Evolutionary conservation across 2,113 vertebrate genomes (phyloP), one percentile per base, ranked within the genome.

Genomic region (Fukomys damarensis): DNA sequence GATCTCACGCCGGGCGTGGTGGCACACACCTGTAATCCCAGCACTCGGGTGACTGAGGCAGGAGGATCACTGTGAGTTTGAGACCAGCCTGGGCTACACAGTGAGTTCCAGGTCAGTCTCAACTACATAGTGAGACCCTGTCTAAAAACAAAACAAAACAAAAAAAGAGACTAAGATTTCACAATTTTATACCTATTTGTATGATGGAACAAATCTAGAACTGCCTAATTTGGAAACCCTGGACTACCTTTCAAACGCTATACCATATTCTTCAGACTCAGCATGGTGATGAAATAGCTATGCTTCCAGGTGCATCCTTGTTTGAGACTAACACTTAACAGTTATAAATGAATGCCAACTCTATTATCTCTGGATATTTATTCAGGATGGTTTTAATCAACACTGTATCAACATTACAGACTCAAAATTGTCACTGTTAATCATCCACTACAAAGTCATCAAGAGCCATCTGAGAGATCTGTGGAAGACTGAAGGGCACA

Each of bases 351-450:
- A 94, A n/a, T 61, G 66, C 35, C 10, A 89, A 81, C 16, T 79
- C 54, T 70, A 89, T 66, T 52, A 76, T 28, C 19, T 72, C 30
- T 94, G 61, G 19, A 17, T 76, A 66, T 84, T 94, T 81, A 86
- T 35, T 79, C 28, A 46, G 24, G 66, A 56, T 91, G 59, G 43
- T 58, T 79, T 77, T 77, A 97, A 54, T 96, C 32, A 70, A 94
- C 56, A 82, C 28, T 68, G 16, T 54, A 84, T 5, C 81, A 49
- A 83, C 13, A 77, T 2, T 35, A 65, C 6, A 89, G 32, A 86
- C 5, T 16, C 11, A 82, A 86, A 26, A 89, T 30, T 80, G 65
- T 74, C 80, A 59, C 85, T 56, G 32, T 22, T 86, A 61, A 46
- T 56, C 43, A 74, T 72, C 14, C 72, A 24, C 58, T 82, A 35